phyloP scores from a whole-genome alignment of 2,113 vertebrate species.

The Tretioscincus oriximinensis region DNA sequence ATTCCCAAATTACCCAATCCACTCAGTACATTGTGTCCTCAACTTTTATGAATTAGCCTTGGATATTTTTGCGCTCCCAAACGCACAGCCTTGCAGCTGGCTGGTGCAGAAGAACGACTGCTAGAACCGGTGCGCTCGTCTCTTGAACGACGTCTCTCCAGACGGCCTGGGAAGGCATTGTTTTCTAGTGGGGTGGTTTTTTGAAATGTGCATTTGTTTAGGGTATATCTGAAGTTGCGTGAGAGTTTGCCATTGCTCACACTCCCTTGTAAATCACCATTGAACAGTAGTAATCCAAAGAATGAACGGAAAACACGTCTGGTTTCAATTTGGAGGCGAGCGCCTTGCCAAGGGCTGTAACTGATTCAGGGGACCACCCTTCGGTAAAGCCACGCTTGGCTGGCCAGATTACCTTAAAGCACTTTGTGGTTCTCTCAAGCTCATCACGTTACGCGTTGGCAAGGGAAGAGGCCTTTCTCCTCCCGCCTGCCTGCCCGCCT shows the following conservation, averaged over 20 bases:
- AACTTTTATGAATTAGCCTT: neutral
- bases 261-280: constrained; percentile 89
- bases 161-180: constrained; percentile 37
- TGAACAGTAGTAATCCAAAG: constrained; percentile 88
- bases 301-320: constrained; percentile 86
- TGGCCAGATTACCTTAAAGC: constrained; percentile 78
- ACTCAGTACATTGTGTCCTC: constrained; percentile 6
- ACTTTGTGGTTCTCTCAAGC: constrained; percentile 58
- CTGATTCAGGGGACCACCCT: constrained; percentile 85
- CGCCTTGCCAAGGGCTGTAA: constrained; percentile 81
- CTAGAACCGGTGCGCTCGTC: constrained; percentile 35
- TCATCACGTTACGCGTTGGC: constrained; percentile 57
- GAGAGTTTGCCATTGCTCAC: constrained; percentile 88
- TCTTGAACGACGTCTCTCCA: constrained; percentile 58
- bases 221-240: constrained; percentile 80
- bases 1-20: constrained; percentile 8
- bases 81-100: neutral
- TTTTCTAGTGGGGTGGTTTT: constrained; percentile 64
- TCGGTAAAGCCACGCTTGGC: constrained; percentile 72
- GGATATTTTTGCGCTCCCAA: constrained; percentile 21
- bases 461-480: constrained; percentile 19
- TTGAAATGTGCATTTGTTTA: constrained; percentile 80
- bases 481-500: constrained; percentile 50
- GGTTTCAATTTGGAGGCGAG: constrained; percentile 84
- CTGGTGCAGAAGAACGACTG: neutral